Base-by-base conservation (phyloP, 1,140 invertebrate genomes). In the Nephila pilipes region DNA sequence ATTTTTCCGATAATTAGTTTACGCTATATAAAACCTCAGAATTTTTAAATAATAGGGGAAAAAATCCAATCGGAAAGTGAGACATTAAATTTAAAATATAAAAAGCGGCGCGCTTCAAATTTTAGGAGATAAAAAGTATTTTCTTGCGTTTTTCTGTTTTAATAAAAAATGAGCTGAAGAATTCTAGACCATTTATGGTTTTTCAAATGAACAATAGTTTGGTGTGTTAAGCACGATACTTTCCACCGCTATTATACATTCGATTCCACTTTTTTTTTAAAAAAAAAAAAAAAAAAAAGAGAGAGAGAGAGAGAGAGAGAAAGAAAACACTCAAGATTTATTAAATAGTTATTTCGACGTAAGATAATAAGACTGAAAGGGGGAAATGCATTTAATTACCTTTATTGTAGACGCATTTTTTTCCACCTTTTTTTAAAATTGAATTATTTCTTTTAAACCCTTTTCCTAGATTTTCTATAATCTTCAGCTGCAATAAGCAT, bases 21-120 rank as follows among this genome's bases (percentile, higher is more conserved):
- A 75, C 32, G 32, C 29, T 32, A 36, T 32, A 75, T 75, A 75
- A 75, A 75, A 75, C 63, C 63, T 65, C 16, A 75, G 16, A 75
- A 75, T 75, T 32, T 75, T 75, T 20, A 16, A 29, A 75, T 32
- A 18, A 75, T 32, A 32, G 16, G 69, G 36, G 25, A 65, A 46
- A 75, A 75, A 75, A 32, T 75, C 20, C 63, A 75, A 75, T 32
- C 32, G 32, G 25, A 32, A 75, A 75, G 29, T 29, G 69, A 75
- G 29, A 36, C 29, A 75, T 75, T 75, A 36, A 75, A 75, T 75
- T 75, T 75, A 32, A 75, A 75, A 18, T 32, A 75, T 20, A 75
- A 75, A 75, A 75, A 75, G 69, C 29, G 29, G 69, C 32, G 16
- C 69, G 29, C 18, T 18, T 29, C 18, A 46, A 46, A 6, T 75